A percentile compares a stretch with the other conserved stretches of the same genome.
Conservation (phyloP, 2,113 vertebrate species). For the Sisor rabdophorus region DNA sequence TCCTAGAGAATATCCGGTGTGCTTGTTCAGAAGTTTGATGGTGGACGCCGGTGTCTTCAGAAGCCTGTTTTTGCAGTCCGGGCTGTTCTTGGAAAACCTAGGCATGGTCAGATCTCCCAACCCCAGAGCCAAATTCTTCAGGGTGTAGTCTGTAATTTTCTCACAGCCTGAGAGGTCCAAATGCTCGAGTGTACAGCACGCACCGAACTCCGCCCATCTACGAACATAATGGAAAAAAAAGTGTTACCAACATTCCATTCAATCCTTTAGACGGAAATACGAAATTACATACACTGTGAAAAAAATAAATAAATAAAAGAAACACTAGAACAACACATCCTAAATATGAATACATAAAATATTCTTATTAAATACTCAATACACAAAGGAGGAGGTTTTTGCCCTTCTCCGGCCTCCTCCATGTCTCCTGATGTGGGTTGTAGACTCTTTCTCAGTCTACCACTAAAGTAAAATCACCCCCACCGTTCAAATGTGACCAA, state of each 20-base stretch:
- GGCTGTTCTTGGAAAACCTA: constrained; percentile 40
- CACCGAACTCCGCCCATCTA: constrained; percentile 83
- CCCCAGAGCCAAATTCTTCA: constrained; percentile 83
- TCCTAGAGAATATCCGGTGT: constrained; percentile 53
- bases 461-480: too few species aligned
- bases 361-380: too few species aligned
- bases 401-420: too few species aligned
- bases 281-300: not conserved
- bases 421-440: too few species aligned
- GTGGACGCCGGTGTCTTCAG: constrained; percentile 62
- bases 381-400: too few species aligned
- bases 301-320: not conserved
- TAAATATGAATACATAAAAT: too few species aligned
- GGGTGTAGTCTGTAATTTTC: constrained; percentile 83
- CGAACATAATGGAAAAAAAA: constrained; percentile 9
- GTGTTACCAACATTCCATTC: not conserved
- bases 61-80: constrained; percentile 52
- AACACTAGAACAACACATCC: not conserved
- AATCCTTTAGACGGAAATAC: not conserved
- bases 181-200: constrained; percentile 78
- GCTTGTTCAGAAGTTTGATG: constrained; percentile 60
- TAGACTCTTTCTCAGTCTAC: too few species aligned
- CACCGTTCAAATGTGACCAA: too few species aligned
- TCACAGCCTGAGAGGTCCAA: constrained; percentile 96
- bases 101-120: constrained; percentile 75